phyloP scores from a whole-genome alignment of 2,113 vertebrate species.

The Romanogobio albipinnatus region DNA sequence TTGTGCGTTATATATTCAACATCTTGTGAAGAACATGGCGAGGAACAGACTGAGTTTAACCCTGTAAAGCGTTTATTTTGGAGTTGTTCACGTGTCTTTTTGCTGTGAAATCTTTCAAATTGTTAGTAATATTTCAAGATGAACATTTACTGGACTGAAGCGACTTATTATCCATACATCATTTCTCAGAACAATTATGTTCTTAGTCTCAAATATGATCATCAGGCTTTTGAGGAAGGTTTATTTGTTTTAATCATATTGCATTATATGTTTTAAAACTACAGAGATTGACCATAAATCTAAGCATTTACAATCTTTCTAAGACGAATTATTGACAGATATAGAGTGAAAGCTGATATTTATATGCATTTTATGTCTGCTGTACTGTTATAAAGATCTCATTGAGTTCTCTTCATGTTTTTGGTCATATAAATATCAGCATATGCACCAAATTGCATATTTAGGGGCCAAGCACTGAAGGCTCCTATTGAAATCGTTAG shows the following conservation, averaged over 20 bases:
- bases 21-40: not conserved
- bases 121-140: not conserved
- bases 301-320: too few species aligned
- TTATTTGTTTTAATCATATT: too few species aligned
- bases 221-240: too few species aligned
- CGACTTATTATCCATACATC: not conserved
- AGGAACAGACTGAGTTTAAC: not conserved
- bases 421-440: not conserved
- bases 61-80: not conserved
- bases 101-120: not conserved
- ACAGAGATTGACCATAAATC: too few species aligned
- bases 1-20: slow-evolving; percentile 5
- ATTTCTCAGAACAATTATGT: not conserved
- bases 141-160: not conserved
- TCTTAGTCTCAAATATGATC: not conserved
- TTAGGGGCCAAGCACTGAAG: not conserved
- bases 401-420: not conserved
- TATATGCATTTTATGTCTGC: not conserved
- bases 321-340: too few species aligned
- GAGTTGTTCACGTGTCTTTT: not conserved
- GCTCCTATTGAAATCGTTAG: too few species aligned
- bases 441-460: not conserved
- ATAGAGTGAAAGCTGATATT: not conserved
- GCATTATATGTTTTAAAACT: too few species aligned
- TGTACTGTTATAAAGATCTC: not conserved